A percentile compares a stretch with the other conserved stretches of the same genome.
phyloP scores from a whole-genome alignment of 2,888 invertebrate genomes.

The Drosophila atripex region DNA sequence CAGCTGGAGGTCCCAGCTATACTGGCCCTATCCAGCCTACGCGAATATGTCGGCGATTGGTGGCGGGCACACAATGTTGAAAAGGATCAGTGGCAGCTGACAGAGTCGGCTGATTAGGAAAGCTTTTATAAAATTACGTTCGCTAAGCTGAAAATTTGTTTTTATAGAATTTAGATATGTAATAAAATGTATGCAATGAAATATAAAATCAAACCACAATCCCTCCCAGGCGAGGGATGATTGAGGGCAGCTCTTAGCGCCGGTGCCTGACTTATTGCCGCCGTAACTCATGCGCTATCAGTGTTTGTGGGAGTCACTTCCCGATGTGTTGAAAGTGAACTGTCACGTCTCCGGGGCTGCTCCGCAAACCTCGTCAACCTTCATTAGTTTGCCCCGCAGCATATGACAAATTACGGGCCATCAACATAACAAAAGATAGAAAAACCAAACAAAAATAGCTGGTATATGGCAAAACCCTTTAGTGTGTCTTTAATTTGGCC shows the following conservation, averaged over 20 bases:
- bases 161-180: slow-evolving; percentile 15
- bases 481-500: slow-evolving; percentile 46
- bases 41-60: slow-evolving; percentile 70
- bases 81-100: slow-evolving; percentile 1
- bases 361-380: slow-evolving; percentile 53
- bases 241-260: slow-evolving; percentile 1
- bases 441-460: slow-evolving; percentile 20
- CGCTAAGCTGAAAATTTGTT: slow-evolving; percentile 22
- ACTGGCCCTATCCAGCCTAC: slow-evolving; percentile 73
- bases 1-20: slow-evolving; percentile 57
- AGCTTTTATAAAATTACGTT: slow-evolving; percentile 3
- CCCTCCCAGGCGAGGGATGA: neutral
- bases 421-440: slow-evolving; percentile 65
- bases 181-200: slow-evolving; percentile 34
- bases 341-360: slow-evolving; percentile 49
- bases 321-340: slow-evolving; percentile 47
- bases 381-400: slow-evolving; percentile 28
- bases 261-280: slow-evolving; percentile 11
- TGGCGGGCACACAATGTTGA: slow-evolving; percentile 52
- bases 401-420: slow-evolving; percentile 65
- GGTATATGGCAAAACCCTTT: slow-evolving; percentile 32
- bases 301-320: slow-evolving; percentile 33
- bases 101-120: slow-evolving; percentile 1
- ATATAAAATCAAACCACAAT: neutral
- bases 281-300: slow-evolving; percentile 36